Conservation (phyloP, 2,888 invertebrate species). For the Norana najaformis region DNA sequence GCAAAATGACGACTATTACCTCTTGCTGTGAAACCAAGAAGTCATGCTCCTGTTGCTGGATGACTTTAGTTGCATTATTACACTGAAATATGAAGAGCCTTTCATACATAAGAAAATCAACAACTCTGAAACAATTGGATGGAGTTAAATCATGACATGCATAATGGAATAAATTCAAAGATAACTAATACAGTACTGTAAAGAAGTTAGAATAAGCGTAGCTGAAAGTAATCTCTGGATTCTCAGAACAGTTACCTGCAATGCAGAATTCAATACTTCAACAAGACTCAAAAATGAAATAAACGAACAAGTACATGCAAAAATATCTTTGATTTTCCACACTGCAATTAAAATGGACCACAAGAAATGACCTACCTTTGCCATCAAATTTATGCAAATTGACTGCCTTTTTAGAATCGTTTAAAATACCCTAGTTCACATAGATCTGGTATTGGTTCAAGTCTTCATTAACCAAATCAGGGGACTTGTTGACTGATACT, state of each 20-base stretch:
- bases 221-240: neutral
- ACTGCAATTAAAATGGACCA: neutral
- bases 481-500: neutral
- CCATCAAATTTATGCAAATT: neutral
- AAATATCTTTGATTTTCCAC: neutral
- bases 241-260: neutral
- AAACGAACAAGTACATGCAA: too few relatives aligned
- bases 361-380: neutral
- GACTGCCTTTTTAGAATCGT: neutral
- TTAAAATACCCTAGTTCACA: neutral
- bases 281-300: neutral
- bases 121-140: neutral
- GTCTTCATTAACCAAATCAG: neutral
- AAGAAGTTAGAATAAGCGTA: neutral
- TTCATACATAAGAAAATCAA: neutral
- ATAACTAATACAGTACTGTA: neutral
- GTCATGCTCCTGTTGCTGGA: conserved; percentile 55
- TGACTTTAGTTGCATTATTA: conserved; percentile 52
- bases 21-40: conserved; percentile 57
- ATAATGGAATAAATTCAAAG: neutral
- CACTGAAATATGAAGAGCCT: conserved; percentile 46
- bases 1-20: too few relatives aligned
- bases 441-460: neutral
- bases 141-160: neutral
- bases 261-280: neutral